Evolutionary conservation across 2,888 invertebrate genomes (phyloP).

Genomic region (Mylabris sibirica): DNA sequence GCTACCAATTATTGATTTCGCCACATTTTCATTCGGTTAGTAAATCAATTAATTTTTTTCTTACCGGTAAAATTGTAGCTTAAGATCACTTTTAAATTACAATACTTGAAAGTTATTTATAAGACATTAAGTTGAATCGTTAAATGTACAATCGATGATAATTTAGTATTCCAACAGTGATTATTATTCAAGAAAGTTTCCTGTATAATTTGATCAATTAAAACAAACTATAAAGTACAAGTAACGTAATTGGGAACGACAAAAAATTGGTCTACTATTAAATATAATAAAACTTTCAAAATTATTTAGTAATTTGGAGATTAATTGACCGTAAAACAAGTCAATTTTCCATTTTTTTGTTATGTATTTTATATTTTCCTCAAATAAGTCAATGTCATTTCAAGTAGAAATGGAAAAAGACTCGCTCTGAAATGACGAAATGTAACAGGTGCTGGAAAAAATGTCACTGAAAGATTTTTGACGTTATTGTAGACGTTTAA

Average conservation of each 20-base stretch:
- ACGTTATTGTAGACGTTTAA: not conserved
- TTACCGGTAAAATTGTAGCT: not conserved
- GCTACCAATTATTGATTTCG: not conserved
- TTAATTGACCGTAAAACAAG: not conserved
- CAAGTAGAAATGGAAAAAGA: not conserved
- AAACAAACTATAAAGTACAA: not conserved
- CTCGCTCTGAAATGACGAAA: not conserved
- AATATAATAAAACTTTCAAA: not conserved
- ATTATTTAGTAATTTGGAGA: not conserved
- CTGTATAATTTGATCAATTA: constrained; percentile 6
- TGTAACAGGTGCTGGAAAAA: not conserved
- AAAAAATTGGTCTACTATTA: not conserved
- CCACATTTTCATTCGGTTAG: no score
- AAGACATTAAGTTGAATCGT: not conserved
- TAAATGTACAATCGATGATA: not conserved
- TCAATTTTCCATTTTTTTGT: not conserved
- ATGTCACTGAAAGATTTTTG: not conserved
- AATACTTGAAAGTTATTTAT: not conserved
- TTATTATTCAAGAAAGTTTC: constrained; percentile 12
- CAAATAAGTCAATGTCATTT: constrained; percentile 5
- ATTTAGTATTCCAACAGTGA: constrained; percentile 2
- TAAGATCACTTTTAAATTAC: not conserved
- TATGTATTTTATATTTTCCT: not conserved
- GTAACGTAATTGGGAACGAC: not conserved
- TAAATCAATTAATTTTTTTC: no score